Evolutionary conservation across 2,888 invertebrate species (phyloP).

Genomic region (Caenorhabditis uteleia): DNA sequence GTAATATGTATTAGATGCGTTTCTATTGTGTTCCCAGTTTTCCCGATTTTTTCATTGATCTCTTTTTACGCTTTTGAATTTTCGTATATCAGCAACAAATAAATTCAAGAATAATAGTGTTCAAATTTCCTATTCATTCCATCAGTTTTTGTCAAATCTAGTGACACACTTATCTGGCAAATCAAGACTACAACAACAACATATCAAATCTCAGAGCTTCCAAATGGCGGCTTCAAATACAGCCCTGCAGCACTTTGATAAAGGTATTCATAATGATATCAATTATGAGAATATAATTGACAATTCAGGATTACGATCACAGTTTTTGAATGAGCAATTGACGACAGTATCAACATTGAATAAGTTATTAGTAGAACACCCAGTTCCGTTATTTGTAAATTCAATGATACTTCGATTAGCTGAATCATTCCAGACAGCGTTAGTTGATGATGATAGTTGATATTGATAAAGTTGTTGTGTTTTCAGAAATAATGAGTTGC

Average conservation of each 20-base stretch:
- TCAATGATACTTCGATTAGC: constrained; percentile 91
- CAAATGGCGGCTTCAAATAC: constrained; percentile 4
- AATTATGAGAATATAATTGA: no score
- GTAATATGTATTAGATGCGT: no score
- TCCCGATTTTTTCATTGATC: no score
- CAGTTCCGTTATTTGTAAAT: constrained; percentile 95
- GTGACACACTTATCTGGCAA: no score
- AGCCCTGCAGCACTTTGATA: constrained; percentile 16
- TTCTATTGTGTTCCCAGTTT: no score
- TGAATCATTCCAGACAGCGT: constrained; percentile 85
- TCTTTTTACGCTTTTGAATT: no score
- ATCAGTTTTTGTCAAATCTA: no score
- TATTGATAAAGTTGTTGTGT: not conserved
- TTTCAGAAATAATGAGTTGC: constrained; percentile 81
- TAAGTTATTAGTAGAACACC: constrained; percentile 91
- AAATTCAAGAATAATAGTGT: no score
- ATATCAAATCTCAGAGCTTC: not conserved
- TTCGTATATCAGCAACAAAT: no score
- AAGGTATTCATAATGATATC: constrained; percentile 9
- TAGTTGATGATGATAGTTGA: not conserved
- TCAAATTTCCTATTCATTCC: no score
- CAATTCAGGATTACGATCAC: constrained; percentile 81
- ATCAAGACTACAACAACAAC: not conserved
- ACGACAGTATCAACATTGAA: constrained; percentile 96
- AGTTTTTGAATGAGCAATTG: constrained; percentile 92